A percentile compares a stretch with the other conserved stretches of the same genome.
These are phyloP conservation scores for Strigamia crassipes DNA, from an alignment of 2,888 invertebrate species.

Conservation along the genomic window DNA sequence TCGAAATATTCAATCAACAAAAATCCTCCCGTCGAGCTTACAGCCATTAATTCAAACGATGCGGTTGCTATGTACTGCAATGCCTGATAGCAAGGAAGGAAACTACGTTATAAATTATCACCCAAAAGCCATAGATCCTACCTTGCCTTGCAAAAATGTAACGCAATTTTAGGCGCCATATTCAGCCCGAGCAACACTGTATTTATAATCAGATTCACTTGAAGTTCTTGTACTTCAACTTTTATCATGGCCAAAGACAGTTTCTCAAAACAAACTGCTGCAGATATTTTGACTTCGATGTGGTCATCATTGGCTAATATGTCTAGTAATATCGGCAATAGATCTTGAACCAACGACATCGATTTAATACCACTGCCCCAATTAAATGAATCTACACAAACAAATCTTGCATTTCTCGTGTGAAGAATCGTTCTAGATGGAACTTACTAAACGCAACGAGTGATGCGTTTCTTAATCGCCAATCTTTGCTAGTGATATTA, in stretches of 20 bases:
- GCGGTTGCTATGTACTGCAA: neutral
- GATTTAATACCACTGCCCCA: neutral
- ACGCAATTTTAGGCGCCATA: neutral
- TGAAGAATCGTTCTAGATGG: neutral
- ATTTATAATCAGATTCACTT: neutral
- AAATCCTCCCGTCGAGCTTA: neutral
- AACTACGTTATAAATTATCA: neutral
- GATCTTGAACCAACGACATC: neutral
- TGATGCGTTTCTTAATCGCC: constrained; percentile 6
- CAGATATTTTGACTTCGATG: neutral
- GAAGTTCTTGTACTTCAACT: neutral
- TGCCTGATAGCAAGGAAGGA: neutral
- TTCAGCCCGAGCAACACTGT: neutral
- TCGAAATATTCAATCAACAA: neutral
- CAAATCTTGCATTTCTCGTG: neutral
- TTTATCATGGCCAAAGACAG: neutral
- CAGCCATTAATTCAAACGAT: neutral
- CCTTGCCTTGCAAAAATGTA: constrained; percentile 1
- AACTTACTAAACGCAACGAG: neutral
- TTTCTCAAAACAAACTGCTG: neutral
- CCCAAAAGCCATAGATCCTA: neutral
- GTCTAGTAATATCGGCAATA: neutral
- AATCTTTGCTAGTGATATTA: neutral
- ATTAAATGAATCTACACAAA: neutral
- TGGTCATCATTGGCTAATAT: neutral